Evolutionary conservation across 2,113 vertebrate species (phyloP).

Genomic region (Polyodon spathula): DNA sequence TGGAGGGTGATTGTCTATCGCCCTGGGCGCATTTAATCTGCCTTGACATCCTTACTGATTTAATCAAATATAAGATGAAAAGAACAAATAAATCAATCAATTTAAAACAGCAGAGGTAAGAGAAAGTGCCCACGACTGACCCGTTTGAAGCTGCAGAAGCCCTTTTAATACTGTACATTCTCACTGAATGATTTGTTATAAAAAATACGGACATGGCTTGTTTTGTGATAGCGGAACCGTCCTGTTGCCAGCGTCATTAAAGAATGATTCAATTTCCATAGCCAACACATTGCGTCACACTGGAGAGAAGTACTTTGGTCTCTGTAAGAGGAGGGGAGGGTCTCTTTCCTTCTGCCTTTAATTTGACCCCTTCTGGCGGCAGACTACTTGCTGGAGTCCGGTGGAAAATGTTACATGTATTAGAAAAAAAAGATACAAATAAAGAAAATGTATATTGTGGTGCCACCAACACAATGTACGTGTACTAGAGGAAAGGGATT

Average conservation of each 20-base stretch:
- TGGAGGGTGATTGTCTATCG: not conserved
- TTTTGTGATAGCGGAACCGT: not conserved
- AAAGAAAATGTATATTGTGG: too few relatives aligned
- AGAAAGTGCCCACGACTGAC: not conserved
- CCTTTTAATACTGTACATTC: not conserved
- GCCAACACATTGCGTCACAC: slow-evolving; percentile 20
- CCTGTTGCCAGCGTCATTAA: slow-evolving; percentile 11
- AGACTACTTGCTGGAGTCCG: too few relatives aligned
- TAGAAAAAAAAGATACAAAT: too few relatives aligned
- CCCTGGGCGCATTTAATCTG: not conserved
- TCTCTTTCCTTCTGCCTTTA: too few relatives aligned
- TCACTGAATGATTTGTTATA: not conserved
- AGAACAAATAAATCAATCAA: not conserved
- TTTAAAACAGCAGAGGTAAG: not conserved
- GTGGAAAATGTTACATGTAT: too few relatives aligned
- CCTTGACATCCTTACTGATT: too few relatives aligned
- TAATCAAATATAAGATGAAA: not conserved
- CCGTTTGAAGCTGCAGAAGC: not conserved
- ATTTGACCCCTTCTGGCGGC: too few relatives aligned
- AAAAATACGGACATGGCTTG: not conserved
- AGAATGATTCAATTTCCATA: slow-evolving; percentile 21
- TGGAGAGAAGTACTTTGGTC: slow-evolving; percentile 12
- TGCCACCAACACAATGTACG: too few relatives aligned
- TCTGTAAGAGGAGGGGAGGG: not conserved
- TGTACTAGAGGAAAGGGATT: too few relatives aligned